Conservation (phyloP, 1,140 invertebrate genomes). For the Triops cancriformis region DNA sequence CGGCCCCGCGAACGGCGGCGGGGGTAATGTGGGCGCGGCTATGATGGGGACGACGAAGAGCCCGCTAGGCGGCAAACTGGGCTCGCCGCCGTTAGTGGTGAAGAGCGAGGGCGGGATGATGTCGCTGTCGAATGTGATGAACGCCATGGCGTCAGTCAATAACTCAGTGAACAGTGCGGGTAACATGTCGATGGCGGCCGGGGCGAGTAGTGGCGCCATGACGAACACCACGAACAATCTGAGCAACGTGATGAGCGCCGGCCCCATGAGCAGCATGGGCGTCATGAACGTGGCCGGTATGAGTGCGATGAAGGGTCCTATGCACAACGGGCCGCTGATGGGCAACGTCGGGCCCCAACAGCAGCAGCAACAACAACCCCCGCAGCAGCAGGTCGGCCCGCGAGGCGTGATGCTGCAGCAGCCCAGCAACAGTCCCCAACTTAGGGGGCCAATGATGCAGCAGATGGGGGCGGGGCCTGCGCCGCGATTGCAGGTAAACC, state of each 20-base stretch:
- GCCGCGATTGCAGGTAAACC: slow-evolving; percentile 21
- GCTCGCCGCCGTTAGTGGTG: background rate
- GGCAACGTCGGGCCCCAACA: slow-evolving; percentile 18
- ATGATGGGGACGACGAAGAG: slow-evolving; percentile 15
- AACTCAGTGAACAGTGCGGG: slow-evolving; percentile 18
- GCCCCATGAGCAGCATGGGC: slow-evolving; percentile 2
- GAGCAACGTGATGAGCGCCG: slow-evolving; percentile 17
- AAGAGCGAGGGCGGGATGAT: slow-evolving; percentile 15
- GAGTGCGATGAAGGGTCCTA: slow-evolving; percentile 16
- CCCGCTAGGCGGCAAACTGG: background rate
- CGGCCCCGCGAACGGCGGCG: slow-evolving; percentile 13
- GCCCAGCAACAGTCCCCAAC: background rate
- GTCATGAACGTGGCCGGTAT: slow-evolving; percentile 13
- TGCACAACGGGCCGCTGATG: slow-evolving; percentile 20
- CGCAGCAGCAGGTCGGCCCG: slow-evolving; percentile 11
- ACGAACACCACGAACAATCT: background rate
- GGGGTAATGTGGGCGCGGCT: slow-evolving; percentile 5
- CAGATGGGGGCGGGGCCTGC: slow-evolving; percentile 25
- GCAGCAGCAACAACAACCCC: slow-evolving; percentile 26
- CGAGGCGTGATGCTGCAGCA: background rate
- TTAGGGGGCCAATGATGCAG: slow-evolving; percentile 21
- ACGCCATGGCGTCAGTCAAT: slow-evolving; percentile 4
- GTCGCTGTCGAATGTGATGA: slow-evolving; percentile 15
- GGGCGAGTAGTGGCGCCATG: background rate
- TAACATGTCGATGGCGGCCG: slow-evolving; percentile 1